These are phyloP conservation scores for Fopius arisanus DNA, from an alignment of 1,140 invertebrate species.

Conservation along the genomic window DNA sequence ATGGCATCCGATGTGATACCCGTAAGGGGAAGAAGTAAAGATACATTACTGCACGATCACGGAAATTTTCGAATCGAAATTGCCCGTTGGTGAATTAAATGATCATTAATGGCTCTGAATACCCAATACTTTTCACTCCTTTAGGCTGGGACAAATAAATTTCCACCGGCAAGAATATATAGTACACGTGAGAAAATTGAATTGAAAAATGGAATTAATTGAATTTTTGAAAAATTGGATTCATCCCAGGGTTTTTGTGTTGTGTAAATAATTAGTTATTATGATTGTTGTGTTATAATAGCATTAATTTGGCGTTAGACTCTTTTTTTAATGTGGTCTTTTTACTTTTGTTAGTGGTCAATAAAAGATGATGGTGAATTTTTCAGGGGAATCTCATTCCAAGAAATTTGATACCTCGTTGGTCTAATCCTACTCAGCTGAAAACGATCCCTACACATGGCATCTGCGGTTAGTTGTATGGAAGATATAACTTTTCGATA, in stretches of 20 bases:
- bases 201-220: no score
- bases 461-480: neutral
- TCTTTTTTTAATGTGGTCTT: no score
- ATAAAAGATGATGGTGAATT: neutral
- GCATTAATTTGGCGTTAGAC: no score
- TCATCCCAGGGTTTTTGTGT: no score
- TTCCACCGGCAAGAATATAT: no score
- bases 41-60: neutral
- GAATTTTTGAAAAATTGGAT: no score
- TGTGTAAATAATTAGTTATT: no score
- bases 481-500: constrained; percentile 18
- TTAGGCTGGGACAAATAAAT: neutral
- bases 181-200: no score
- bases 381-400: constrained; percentile 28
- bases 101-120: neutral
- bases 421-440: constrained; percentile 28
- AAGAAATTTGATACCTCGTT: constrained; percentile 30
- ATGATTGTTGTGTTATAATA: no score
- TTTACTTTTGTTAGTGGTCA: neutral
- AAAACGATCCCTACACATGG: constrained; percentile 11
- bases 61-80: neutral
- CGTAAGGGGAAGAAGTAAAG: neutral
- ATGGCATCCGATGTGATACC: neutral
- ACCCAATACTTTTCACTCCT: no score
- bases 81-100: neutral